These are phyloP conservation scores for Sebastes schlegelii DNA, from an alignment of 2,113 vertebrate genomes.

Conservation along the genomic window DNA sequence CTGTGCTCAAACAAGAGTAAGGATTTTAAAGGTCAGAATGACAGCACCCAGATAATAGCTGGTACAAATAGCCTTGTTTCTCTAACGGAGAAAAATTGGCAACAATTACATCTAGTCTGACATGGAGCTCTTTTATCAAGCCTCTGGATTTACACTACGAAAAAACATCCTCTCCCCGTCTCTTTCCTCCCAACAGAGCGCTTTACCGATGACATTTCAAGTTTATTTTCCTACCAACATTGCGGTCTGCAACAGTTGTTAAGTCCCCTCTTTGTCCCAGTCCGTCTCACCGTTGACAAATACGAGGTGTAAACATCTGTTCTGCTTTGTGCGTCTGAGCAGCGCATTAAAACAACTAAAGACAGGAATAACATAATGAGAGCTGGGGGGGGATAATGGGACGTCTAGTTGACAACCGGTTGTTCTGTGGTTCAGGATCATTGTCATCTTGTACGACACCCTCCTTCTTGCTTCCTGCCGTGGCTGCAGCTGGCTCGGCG, in stretches of 20 bases:
- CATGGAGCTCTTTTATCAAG: conserved; percentile 39
- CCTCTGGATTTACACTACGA: conserved; percentile 42
- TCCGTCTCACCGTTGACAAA: conserved; percentile 3
- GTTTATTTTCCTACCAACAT: conserved; percentile 6
- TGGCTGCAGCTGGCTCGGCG: conserved; percentile 53
- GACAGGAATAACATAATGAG: conserved; percentile 11
- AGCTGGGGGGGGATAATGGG: conserved; percentile 26
- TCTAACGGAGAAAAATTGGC: conserved; percentile 59
- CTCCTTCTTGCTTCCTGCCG: conserved; percentile 30
- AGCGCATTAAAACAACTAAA: conserved; percentile 13
- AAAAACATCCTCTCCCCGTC: conserved; percentile 20
- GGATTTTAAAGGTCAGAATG: conserved; percentile 67
- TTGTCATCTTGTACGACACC: conserved; percentile 39
- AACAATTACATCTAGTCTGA: conserved; percentile 56
- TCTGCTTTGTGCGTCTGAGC: conserved; percentile 7
- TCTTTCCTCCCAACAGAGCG: neutral
- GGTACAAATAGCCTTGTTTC: conserved; percentile 53
- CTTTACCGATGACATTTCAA: conserved; percentile 27
- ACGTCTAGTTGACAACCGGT: conserved; percentile 54
- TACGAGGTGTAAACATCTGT: conserved; percentile 21
- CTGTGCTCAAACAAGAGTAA: conserved; percentile 29
- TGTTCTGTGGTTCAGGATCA: conserved; percentile 43
- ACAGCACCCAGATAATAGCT: conserved; percentile 45
- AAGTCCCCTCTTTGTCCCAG: neutral
- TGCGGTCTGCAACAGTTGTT: neutral